Base-by-base conservation (phyloP, 2,888 invertebrate species). In the Suillia variegata region DNA sequence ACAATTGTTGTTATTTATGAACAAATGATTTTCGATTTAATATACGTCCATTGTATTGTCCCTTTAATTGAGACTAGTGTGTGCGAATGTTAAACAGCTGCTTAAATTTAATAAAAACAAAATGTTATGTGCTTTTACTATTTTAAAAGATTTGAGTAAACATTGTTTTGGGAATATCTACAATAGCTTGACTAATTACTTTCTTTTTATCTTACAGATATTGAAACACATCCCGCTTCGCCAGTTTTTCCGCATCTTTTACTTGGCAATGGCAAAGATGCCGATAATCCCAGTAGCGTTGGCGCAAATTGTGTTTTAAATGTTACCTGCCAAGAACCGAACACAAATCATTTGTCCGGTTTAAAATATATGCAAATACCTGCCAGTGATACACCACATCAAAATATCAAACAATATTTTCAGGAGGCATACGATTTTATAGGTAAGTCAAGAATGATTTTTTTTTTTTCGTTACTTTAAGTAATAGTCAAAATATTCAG, bases 381-480 rank as follows among this genome's bases (percentile, higher is more conserved):
- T 59, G 93, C 93, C 68, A 87, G 89, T 63, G 93, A 93, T 84
- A 91, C 90, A 66, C 89, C 90, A 53, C 90, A 91, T 76, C 93
- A 93, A 81, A 93, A 93, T 84, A 88, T 93, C 62, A 90, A 90
- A 75, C 93, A 93, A 85, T 93, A 92, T 85, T 93, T 93, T 84
- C 90, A 92, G 78, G 91, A 93, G 81, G 91, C 93, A 71, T 91
- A 89, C 81, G 88, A 90, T 76, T 93, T 93, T 81, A 93, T 93
- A 74, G 93, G 93, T 93, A 83, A 88, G 89, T 38, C 38, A 38
- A 38, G 15, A 38, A n/a, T n/a, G 15, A n/a, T 13, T n/a, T n/a
- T n/a, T n/a, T n/a, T n/a, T n/a, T n/a, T n/a, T n/a, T 8, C 31
- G 12, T 12, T 31, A 31, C 31, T 31, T 31, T 31, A n/a, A n/a